Evolutionary conservation across 2,113 vertebrate genomes (phyloP), one percentile per base, ranked within the genome.

Genomic region (Serilophus lunatus): DNA sequence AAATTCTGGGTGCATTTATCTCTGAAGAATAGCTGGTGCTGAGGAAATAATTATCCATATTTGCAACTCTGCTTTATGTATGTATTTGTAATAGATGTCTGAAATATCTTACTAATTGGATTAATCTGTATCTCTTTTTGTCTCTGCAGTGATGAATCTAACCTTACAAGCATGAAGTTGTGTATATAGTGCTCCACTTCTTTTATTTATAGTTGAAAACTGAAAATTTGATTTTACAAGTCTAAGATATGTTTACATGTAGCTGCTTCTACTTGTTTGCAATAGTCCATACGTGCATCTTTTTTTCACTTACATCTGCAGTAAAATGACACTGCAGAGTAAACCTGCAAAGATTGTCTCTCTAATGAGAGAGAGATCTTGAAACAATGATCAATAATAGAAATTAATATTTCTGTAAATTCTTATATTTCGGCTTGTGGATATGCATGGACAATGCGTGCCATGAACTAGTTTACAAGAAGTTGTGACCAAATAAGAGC

Each of bases 61-160:
- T 89, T 90, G 79, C 54, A 88, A 66, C 81, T 96, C 82, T 94
- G 66, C 50, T 18, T 1, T 16, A 24, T 75, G 54, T 70, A n/a
- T 90, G 65, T 42, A 51, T 64, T 95, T 96, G 47, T 85, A 69
- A 61, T n/a, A 82, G 47, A 86, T 53, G 82, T 90, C 45, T 91
- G 65, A 90, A 90, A 31, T 72, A 51, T 0, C 12, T 63, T 92
- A 98, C 97, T 98, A 98, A 98, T 94, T 81, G 95, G 63, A 71
- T 81, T 51, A 90, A 93, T 97, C 89, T 97, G 35, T 98, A 78
- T 96, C 94, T 97, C 92, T 96, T 98, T 97, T 98, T 98, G 94
- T 98, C 97, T 98, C 96, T 99, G 98, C 99, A 99, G 99, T 99
- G 99, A 99, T 98, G 98, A 97, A 96, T 98, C 98, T 99, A 99